Percentiles rank a stretch among this genome's conserved stretches.
These are phyloP conservation scores for Siniperca undulata DNA, from an alignment of 2,797 vertebrate genomes.

Conservation along the genomic window DNA sequence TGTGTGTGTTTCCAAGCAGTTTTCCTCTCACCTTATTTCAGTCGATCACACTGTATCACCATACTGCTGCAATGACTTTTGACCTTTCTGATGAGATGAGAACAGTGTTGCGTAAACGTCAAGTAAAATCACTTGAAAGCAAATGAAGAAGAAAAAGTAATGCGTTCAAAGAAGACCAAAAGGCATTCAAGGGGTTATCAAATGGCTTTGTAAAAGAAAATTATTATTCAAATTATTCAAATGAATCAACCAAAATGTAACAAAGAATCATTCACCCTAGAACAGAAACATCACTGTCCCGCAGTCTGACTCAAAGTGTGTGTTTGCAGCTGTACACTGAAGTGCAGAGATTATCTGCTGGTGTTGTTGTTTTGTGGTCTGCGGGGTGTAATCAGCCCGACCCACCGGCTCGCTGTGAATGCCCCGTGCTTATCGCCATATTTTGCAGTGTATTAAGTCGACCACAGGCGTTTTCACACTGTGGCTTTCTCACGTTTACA, in stretches of 20 bases:
- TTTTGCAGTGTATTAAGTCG: conserved; percentile 59
- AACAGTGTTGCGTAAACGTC: conserved; percentile 21
- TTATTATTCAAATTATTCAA: not conserved
- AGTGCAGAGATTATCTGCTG: conserved; percentile 15
- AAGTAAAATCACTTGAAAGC: not conserved
- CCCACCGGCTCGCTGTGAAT: conserved; percentile 62
- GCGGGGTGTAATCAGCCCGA: conserved; percentile 50
- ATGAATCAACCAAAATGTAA: too few species aligned
- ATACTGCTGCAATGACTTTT: not conserved
- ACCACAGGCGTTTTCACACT: conserved; percentile 67
- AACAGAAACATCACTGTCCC: not conserved
- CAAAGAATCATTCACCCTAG: too few species aligned
- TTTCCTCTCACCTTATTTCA: conserved; percentile 44
- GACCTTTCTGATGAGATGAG: conserved; percentile 27
- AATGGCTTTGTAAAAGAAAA: not conserved
- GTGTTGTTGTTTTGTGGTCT: conserved; percentile 58
- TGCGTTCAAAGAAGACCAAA: not conserved
- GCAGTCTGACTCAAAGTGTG: not conserved
- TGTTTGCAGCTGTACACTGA: conserved; percentile 33
- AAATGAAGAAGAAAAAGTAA: not conserved
- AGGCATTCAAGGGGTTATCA: not conserved
- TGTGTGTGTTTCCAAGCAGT: conserved; percentile 16
- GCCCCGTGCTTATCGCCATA: conserved; percentile 63
- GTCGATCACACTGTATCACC: conserved; percentile 15
- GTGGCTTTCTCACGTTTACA: conserved; percentile 35